These are phyloP conservation scores for Nowickia ferox DNA, from an alignment of 2,888 invertebrate species.

Conservation along the genomic window DNA sequence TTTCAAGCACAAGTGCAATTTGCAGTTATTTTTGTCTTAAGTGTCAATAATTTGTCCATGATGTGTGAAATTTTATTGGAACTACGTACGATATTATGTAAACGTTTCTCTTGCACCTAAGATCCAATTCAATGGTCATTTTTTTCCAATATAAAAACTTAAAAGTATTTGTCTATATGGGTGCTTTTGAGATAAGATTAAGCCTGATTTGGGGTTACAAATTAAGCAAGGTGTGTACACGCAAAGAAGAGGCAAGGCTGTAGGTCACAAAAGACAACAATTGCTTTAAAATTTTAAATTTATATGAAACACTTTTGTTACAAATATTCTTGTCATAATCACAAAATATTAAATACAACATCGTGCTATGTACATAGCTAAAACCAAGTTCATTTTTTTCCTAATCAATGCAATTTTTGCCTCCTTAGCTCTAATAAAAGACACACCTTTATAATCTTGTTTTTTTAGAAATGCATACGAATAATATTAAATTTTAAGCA, in stretches of 20 bases:
- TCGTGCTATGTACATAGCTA: conserved; percentile 26
- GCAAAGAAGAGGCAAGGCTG: no score
- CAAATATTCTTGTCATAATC: not conserved
- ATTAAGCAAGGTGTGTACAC: not conserved
- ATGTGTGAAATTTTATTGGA: conserved; percentile 50
- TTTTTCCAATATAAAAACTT: not conserved
- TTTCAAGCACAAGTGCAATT: conserved; percentile 69
- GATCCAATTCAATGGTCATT: conserved; percentile 16
- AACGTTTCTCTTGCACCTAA: conserved; percentile 26
- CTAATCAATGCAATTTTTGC: conserved; percentile 42
- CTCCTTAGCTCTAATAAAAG: conserved; percentile 7
- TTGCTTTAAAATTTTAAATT: no score
- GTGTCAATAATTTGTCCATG: conserved; percentile 66
- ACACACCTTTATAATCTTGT: conserved; percentile 49
- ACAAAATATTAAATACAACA: not conserved
- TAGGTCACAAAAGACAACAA: no score
- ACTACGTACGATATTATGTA: conserved; percentile 44
- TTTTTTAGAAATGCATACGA: not conserved
- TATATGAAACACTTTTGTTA: not conserved
- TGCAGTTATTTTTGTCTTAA: conserved; percentile 62
- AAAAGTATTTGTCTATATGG: not conserved
- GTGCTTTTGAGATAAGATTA: conserved; percentile 4
- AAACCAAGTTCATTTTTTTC: conserved; percentile 49
- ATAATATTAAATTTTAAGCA: conserved; percentile 9
- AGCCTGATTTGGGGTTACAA: not conserved